These are phyloP conservation scores for Salvator merianae DNA, from an alignment of 2,113 vertebrate species.

Conservation along the genomic window DNA sequence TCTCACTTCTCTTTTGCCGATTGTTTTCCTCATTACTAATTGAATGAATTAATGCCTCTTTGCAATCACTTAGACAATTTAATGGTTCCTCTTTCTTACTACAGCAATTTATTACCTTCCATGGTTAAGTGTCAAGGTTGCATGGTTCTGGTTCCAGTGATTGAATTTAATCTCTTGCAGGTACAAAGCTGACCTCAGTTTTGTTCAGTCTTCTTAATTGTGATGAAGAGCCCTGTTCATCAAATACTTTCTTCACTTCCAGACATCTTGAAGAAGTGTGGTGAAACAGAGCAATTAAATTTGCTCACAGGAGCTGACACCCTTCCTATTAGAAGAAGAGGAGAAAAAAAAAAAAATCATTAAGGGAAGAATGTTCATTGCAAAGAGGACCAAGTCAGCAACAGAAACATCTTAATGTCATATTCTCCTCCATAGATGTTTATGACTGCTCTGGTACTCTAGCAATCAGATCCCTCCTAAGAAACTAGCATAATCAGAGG, in stretches of 20 bases:
- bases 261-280: neutral
- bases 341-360: no score
- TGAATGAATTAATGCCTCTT: constrained; percentile 24
- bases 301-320: neutral
- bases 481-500: no score
- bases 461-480: no score
- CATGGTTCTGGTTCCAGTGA: constrained; percentile 15
- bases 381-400: neutral
- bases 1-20: constrained; percentile 31
- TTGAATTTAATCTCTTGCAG: constrained; percentile 33
- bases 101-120: constrained; percentile 18
- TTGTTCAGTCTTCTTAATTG: constrained; percentile 37
- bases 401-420: neutral
- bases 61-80: constrained; percentile 36
- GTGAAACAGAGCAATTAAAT: constrained; percentile 28
- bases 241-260: constrained; percentile 6
- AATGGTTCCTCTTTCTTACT: constrained; percentile 30
- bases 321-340: constrained; percentile 2
- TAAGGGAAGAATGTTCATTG: neutral
- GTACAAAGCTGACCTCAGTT: constrained; percentile 18
- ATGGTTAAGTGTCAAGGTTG: constrained; percentile 34
- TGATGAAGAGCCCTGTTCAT: constrained; percentile 20
- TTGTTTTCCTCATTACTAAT: constrained; percentile 42
- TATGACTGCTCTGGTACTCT: no score
- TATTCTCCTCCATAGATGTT: neutral